Evolutionary conservation across 2,888 invertebrate genomes (phyloP), one percentile per base, ranked within the genome.

Genomic region (Sesia apiformis): DNA sequence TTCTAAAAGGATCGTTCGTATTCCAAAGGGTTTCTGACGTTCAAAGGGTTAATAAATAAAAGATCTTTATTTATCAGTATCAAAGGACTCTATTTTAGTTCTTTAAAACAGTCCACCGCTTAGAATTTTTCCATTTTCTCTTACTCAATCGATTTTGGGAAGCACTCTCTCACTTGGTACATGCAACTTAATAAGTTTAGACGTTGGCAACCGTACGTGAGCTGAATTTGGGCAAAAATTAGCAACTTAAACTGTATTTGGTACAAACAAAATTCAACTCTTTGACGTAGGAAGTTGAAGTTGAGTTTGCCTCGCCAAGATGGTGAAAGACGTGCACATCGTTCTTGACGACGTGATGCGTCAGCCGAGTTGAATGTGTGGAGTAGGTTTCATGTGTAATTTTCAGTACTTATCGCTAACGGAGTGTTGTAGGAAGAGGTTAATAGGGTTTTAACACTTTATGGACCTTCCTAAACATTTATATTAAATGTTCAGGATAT

Each of bases 161-260:
- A 55, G 55, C 58, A 58, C 63, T 60, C 56, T 56, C 57, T 56
- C 57, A 55, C 56, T 23, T 56, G 58, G 60, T 63, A 67, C 66
- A 65, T 69, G 66, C 68, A 69, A 70, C 66, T 74, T 76, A 77
- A 75, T 76, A 76, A 77, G 72, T 74, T 75, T 69, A 76, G 71
- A 73, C 66, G 65, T 63, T 63, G 64, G 65, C 62, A 63, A 58
- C 58, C 55, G 62, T 62, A 74, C 72, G 74, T 64, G 74, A 61
- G 64, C 62, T 59, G 76, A 70, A 75, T 72, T 54, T 43, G 53
- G 52, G 51, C 5, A 61, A 61, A 63, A 54, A 42, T 38, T 38
- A 42, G 3, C 50, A 39, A 38, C 1, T 50, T 23, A 50, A 50
- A 7, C 38, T 38, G 23, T 4, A 3, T 8, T 8, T 40, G 38